These are phyloP conservation scores for Danaus chrysippus DNA, from an alignment of 2,888 invertebrate genomes.

Conservation along the genomic window DNA sequence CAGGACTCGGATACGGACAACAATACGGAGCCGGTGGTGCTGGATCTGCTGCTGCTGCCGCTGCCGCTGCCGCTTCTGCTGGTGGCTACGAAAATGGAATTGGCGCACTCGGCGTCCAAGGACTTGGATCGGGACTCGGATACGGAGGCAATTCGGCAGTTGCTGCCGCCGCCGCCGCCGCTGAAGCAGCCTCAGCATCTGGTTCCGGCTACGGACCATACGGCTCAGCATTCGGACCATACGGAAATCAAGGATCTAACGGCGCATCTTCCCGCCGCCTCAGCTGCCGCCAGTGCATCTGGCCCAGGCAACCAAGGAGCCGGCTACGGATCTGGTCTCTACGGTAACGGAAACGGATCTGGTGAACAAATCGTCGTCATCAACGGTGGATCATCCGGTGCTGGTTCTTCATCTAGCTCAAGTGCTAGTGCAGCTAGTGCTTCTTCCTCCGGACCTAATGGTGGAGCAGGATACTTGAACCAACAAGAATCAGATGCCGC, in stretches of 20 bases:
- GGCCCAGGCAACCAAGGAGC: conserved; percentile 8
- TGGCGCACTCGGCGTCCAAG: not conserved
- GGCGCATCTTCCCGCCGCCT: conserved; percentile 2
- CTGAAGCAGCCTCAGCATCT: conserved; percentile 8
- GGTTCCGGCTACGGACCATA: conserved; percentile 17
- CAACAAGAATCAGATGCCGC: not conserved
- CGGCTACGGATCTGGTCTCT: conserved; percentile 6
- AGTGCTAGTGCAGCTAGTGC: not conserved
- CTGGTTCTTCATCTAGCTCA: not conserved
- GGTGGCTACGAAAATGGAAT: not conserved
- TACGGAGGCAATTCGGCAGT: conserved; percentile 1
- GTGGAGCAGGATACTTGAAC: conserved; percentile 1
- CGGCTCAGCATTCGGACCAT: conserved; percentile 4
- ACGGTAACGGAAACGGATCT: conserved; percentile 10
- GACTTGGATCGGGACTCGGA: conserved; percentile 2
- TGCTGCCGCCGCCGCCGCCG: conserved; percentile 7
- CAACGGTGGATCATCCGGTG: not conserved
- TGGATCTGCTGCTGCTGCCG: conserved; percentile 7
- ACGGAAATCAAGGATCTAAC: conserved; percentile 4
- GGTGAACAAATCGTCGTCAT: conserved; percentile 13
- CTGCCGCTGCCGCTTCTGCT: conserved; percentile 13
- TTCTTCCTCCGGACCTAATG: not conserved
- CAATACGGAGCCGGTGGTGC: conserved; percentile 1
- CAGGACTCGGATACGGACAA: not conserved
- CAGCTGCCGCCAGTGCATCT: conserved; percentile 17